Base-by-base conservation (phyloP, 2,888 invertebrate genomes). In the Himalopsyche anomala region DNA sequence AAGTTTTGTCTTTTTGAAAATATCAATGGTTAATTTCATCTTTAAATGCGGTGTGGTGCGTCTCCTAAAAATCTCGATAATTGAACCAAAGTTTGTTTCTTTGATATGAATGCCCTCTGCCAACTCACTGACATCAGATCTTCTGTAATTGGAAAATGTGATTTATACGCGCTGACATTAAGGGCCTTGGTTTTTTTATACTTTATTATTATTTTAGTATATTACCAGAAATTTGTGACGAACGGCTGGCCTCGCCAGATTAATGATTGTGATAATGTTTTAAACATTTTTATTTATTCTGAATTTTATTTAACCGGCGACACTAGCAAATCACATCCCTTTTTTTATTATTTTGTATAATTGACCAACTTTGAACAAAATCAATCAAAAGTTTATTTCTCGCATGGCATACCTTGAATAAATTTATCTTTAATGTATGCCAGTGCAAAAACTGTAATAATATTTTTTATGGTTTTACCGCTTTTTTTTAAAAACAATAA, bases 231-330 rank as follows among this genome's bases (percentile, higher is more conserved):
- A 82, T 55, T 38, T 55, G 82, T 82, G 45, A 82, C 15, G 45
- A 42, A 55, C 36, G 12, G 17, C 82, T 82, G 82, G 82, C 82
- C 28, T n/a, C n/a, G 82, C 82, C 82, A 82, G 82, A 28, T 36
- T 45, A 45, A 62, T 19, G n/a, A 62, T 62, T 82, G 82, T 82
- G 82, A 81, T 81, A 83, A 85, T 81, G 80, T 56, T 84, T 40
- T 80, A 85, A 85, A 83, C 83, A 69, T 54, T 82, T 85, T 62
- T 85, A 82, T 85, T 84, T 55, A 81, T 85, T 87, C 45, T 19
- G 45, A 28, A 28, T 55, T 51, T 62, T 62, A n/a, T 62, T 19
- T 62, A 11, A 62, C 19, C 28, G 62, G 62, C 62, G 19, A 62
- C 28, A 62, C 62, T 19, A 19, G 62, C 51, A 51, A 11, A 28